These are phyloP conservation scores for Drosophila paulistorum DNA, from an alignment of 1,140 invertebrate species.

Conservation along the genomic window DNA sequence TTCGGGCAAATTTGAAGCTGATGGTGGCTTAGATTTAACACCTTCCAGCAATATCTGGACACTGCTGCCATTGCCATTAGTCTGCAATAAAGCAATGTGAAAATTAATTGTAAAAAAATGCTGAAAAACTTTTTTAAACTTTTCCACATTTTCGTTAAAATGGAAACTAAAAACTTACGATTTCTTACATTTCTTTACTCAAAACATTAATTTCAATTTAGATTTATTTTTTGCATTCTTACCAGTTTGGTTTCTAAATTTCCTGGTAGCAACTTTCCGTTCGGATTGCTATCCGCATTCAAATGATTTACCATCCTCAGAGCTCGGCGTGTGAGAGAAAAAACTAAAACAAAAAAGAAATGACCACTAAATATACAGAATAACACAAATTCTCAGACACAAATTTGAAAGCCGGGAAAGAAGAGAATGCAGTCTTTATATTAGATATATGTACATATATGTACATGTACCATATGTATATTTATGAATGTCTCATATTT, in stretches of 20 bases:
- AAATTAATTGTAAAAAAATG: too few species aligned
- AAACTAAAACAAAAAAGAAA: too few species aligned
- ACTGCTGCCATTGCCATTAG: conserved; percentile 19
- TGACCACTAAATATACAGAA: too few species aligned
- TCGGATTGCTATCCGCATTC: conserved; percentile 35
- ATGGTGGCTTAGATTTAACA: conserved; percentile 14
- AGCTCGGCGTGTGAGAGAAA: not conserved
- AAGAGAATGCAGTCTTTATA: too few species aligned
- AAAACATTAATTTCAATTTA: too few species aligned
- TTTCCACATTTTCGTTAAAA: too few species aligned
- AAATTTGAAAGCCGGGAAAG: too few species aligned
- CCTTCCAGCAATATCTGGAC: conserved; percentile 28
- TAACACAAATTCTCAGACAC: conserved; percentile 29
- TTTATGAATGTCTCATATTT: conserved; percentile 19
- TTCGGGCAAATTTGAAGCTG: conserved; percentile 31
- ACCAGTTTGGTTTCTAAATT: conserved; percentile 34
- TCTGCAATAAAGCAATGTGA: not conserved
- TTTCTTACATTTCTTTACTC: too few species aligned
- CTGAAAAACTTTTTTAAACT: too few species aligned
- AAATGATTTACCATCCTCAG: conserved; percentile 43
- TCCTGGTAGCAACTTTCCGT: not conserved
- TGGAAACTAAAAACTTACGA: too few species aligned
- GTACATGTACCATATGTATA: too few species aligned
- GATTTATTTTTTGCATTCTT: not conserved
- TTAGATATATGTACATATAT: too few species aligned